Conservation (phyloP, 2,888 invertebrate species). For the Apodemia mormo region DNA sequence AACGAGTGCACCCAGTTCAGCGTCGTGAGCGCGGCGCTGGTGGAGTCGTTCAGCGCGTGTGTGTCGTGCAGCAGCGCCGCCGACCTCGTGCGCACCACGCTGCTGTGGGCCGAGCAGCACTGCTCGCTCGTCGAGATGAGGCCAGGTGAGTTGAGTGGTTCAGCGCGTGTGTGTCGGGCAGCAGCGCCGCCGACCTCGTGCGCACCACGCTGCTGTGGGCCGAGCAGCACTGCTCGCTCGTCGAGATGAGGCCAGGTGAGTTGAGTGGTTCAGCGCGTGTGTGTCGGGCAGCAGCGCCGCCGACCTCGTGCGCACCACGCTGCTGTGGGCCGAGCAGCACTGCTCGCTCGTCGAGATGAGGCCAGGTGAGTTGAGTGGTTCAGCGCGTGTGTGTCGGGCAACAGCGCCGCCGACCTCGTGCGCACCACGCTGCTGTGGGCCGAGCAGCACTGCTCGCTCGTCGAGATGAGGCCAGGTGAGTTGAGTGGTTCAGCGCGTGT, state of each 20-base stretch:
- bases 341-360: slow-evolving; percentile 96
- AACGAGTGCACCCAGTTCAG: slow-evolving; percentile 87
- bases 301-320: slow-evolving; percentile 93
- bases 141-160: slow-evolving; percentile 92
- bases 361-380: slow-evolving; percentile 89
- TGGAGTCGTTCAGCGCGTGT: slow-evolving; percentile 94
- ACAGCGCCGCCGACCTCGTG: slow-evolving; percentile 92
- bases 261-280: slow-evolving; percentile 87
- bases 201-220: slow-evolving; percentile 95
- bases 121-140: slow-evolving; percentile 96
- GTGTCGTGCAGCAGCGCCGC: slow-evolving; percentile 93
- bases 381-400: slow-evolving; percentile 94
- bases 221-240: slow-evolving; percentile 97
- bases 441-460: slow-evolving; percentile 97
- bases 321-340: slow-evolving; percentile 97
- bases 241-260: slow-evolving; percentile 95
- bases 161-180: slow-evolving; percentile 94
- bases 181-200: slow-evolving; percentile 92
- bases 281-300: slow-evolving; percentile 93
- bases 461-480: slow-evolving; percentile 95
- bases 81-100: slow-evolving; percentile 94
- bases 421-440: slow-evolving; percentile 95
- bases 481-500: slow-evolving; percentile 87
- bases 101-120: slow-evolving; percentile 97
- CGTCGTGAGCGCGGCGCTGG: slow-evolving; percentile 92